A percentile compares a stretch with the other conserved stretches of the same genome.
phyloP scores from a whole-genome alignment of 2,797 vertebrate species.

The Falco biarmicus region DNA sequence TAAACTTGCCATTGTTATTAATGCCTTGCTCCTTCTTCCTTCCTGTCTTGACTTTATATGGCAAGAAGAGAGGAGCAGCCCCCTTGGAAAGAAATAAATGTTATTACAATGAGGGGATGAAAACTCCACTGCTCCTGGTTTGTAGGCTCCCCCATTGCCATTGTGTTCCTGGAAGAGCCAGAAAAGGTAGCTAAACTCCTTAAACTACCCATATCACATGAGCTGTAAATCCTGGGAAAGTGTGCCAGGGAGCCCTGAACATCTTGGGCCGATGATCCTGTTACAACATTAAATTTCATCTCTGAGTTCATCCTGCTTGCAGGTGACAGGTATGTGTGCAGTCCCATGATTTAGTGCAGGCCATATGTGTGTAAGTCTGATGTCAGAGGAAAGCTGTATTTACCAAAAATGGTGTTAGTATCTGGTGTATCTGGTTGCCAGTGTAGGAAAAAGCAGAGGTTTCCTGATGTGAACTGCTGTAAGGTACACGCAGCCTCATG shows the following conservation, averaged over 20 bases:
- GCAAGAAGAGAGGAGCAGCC: constrained; percentile 49
- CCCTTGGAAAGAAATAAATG: constrained; percentile 49
- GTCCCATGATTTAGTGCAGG: background rate
- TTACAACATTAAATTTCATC: background rate
- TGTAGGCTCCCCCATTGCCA: background rate
- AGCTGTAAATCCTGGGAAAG: background rate
- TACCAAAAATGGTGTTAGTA: background rate
- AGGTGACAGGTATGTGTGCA: background rate
- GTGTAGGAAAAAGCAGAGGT: background rate
- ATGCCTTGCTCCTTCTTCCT: constrained; percentile 52
- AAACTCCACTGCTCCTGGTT: background rate
- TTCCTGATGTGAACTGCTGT: background rate
- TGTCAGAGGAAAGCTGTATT: background rate
- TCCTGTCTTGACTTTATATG: constrained; percentile 75
- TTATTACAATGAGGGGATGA: background rate
- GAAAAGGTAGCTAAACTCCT: constrained; percentile 4
- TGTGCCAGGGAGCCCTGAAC: background rate
- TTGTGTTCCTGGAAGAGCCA: background rate
- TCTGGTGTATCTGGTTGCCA: background rate
- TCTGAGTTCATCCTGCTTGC: background rate
- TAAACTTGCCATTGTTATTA: constrained; percentile 75
- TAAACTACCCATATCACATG: background rate
- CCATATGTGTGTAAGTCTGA: background rate
- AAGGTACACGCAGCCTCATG: accelerated
- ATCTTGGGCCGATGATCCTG: background rate